Evolutionary conservation across 1,140 invertebrate species (phyloP).

Genomic region (Panagrolaimus sp.): DNA sequence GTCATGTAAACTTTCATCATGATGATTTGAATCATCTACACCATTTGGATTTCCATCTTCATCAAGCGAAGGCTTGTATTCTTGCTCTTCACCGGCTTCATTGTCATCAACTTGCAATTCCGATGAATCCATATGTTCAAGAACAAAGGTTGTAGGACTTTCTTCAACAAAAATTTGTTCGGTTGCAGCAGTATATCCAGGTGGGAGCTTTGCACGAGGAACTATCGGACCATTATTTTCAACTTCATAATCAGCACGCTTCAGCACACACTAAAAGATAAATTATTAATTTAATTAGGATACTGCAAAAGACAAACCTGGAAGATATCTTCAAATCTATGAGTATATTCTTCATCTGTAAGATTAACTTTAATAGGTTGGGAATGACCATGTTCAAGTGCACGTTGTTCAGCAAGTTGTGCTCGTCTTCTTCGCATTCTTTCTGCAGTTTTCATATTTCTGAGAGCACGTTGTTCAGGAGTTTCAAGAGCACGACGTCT

Average conservation of each 20-base stretch:
- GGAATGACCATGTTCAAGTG: not conserved
- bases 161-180: too few species aligned
- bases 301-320: not conserved
- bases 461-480: conserved; percentile 1
- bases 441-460: conserved; percentile 10
- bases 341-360: not conserved
- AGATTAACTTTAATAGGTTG: conserved; percentile 11
- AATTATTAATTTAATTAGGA: not conserved
- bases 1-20: too few species aligned
- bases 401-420: not conserved
- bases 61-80: too few species aligned
- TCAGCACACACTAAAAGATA: conserved; percentile 8
- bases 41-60: too few species aligned
- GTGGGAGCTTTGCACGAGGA: conserved; percentile 22
- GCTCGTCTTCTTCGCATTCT: conserved; percentile 10
- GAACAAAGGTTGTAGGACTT: too few species aligned
- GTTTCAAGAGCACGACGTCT: not conserved
- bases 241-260: conserved; percentile 13
- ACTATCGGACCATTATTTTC: conserved; percentile 11
- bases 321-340: conserved; percentile 13
- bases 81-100: too few species aligned
- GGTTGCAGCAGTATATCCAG: conserved; percentile 6
- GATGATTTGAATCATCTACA: too few species aligned
- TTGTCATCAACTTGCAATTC: too few species aligned
- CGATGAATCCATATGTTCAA: too few species aligned